Evolutionary conservation across 2,888 invertebrate genomes (phyloP), one percentile per base, ranked within the genome.

Genomic region (Nemurella pictetii): DNA sequence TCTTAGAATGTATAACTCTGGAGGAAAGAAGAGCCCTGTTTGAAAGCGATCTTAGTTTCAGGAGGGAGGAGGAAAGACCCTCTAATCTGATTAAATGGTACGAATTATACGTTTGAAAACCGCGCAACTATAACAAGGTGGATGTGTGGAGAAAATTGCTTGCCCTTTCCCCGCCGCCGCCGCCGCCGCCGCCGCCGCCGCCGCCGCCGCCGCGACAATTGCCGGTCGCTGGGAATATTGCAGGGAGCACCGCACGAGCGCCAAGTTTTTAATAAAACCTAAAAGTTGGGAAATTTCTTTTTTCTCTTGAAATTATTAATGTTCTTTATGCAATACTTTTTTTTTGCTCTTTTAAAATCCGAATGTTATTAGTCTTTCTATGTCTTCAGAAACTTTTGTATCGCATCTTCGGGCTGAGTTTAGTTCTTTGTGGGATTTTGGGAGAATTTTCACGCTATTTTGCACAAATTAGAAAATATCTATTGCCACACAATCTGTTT

Each of bases 81-180:
- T 78, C 2, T 30, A 78, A 78, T 78, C 78, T 30, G 26, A 78
- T 78, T 78, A 78, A 30, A 28, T 30, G 78, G 30, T 28, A 78
- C 78, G 30, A 78, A 78, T 78, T 78, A 78, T 30, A 78, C 28
- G 78, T 78, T 78, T 28, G 78, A 30, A 77, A 29, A 78, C 78
- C 78, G 30, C 78, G 30, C 28, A 27, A 25, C 28, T 75, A 28
- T 75, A 75, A 27, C 27, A 75, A 75, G 75, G 28, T 74, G 26
- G 12, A 75, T 75, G 75, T 75, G 26, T 75, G 26, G 75, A 25
- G 2, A 27, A 27, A 27, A 75, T 75, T 75, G 15, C 75, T 0
- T 25, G 55, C 15, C 55, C 55, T 20, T 55, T 4, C 35, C 35
- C 4, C 12, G 35, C 55, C 20, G 15, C 55, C 55, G 1, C n/a